Evolutionary conservation across 2,797 vertebrate species (phyloP).

Genomic region (Argentina silus): DNA sequence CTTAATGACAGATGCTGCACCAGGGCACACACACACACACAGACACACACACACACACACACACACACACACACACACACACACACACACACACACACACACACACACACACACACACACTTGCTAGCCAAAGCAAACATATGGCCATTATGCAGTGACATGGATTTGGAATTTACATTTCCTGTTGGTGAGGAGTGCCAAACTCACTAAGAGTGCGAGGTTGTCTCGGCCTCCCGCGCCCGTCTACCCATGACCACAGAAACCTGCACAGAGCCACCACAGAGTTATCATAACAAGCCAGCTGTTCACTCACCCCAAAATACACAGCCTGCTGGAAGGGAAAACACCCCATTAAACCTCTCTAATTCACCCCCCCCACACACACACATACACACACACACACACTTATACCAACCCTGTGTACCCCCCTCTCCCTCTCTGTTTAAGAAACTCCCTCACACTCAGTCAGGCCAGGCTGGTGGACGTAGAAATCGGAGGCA

Average conservation of each 20-base stretch:
- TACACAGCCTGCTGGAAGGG: not conserved
- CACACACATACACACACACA: not conserved
- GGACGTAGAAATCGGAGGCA: not conserved
- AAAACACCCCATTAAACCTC: not conserved
- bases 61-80: conserved; percentile 27
- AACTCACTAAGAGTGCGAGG: not conserved
- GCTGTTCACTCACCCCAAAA: conserved; percentile 11
- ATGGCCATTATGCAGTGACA: conserved; percentile 27
- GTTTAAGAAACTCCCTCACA: not conserved
- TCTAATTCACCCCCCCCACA: not conserved
- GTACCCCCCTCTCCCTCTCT: not conserved
- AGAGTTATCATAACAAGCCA: conserved; percentile 5
- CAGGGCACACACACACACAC: too few relatives aligned
- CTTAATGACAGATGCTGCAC: not conserved
- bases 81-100: not conserved
- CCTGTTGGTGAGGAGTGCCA: not conserved
- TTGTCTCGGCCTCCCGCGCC: not conserved
- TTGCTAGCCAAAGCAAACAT: conserved; percentile 21
- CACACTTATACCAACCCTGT: too few relatives aligned
- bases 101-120: conserved; percentile 5
- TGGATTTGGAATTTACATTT: conserved; percentile 27
- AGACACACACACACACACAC: conserved; percentile 11
- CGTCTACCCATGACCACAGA: not conserved
- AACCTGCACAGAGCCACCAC: not conserved
- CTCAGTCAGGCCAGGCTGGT: too few relatives aligned